Percentiles rank a stretch among this genome's conserved stretches.
Evolutionary conservation across 2,888 invertebrate species (phyloP).

Genomic region (Alloscopus bannaensis): DNA sequence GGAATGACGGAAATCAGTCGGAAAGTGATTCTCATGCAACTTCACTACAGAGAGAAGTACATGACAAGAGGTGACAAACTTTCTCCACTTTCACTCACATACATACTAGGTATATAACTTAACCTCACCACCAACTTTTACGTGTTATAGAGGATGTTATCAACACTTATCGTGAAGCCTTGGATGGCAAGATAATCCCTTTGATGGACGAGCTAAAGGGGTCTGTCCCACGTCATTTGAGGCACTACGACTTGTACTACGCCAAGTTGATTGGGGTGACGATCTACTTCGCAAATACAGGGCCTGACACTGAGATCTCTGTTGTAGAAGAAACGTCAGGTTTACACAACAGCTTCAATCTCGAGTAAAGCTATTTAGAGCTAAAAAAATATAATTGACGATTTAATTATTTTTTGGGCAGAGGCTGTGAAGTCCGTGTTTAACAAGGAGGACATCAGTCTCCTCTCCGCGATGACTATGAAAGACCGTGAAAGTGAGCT

Average conservation of each 20-base stretch:
- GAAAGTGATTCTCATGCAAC: conserved; percentile 63
- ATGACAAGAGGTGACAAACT: conserved; percentile 46
- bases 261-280: conserved; percentile 62
- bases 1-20: conserved; percentile 60
- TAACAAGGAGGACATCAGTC: conserved; percentile 63
- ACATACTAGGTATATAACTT: background rate
- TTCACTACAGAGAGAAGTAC: conserved; percentile 58
- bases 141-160: conserved; percentile 36
- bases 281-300: conserved; percentile 63
- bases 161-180: conserved; percentile 15
- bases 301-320: conserved; percentile 49
- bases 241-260: conserved; percentile 66
- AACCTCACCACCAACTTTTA: background rate
- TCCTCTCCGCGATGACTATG: conserved; percentile 43
- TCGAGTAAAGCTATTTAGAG: background rate
- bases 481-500: conserved; percentile 62
- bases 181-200: conserved; percentile 33
- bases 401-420: conserved; percentile 15
- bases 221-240: conserved; percentile 59
- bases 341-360: conserved; percentile 10
- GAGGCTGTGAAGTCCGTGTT: conserved; percentile 62
- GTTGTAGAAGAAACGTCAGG: conserved; percentile 67
- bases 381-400: background rate
- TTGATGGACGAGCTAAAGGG: conserved; percentile 53
- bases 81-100: background rate